Conservation (phyloP, 2,888 invertebrate genomes). For the Scotopteryx bipunctaria region DNA sequence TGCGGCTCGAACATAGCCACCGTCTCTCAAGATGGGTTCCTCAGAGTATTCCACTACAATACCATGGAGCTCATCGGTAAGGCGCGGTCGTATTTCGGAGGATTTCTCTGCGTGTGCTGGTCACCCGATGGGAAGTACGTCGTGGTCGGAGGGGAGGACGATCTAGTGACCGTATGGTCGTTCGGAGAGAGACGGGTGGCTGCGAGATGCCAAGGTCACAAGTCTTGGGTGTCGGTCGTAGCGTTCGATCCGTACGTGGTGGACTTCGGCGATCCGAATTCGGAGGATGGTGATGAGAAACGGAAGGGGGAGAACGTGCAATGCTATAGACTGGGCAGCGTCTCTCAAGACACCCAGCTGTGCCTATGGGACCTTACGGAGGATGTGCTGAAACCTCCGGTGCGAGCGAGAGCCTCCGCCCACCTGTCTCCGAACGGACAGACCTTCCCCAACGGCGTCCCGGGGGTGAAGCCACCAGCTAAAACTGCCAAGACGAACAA, state of each 20-base stretch:
- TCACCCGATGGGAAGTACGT: conserved; percentile 98
- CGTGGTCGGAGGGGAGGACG: conserved; percentile 99
- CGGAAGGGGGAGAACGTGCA: conserved; percentile 55
- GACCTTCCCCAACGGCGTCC: conserved; percentile 51
- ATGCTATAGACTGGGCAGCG: conserved; percentile 94
- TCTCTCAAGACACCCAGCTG: conserved; percentile 98
- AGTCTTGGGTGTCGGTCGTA: conserved; percentile 99
- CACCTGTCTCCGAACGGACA: conserved; percentile 55
- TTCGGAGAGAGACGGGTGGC: conserved; percentile 96
- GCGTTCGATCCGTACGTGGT: conserved; percentile 95
- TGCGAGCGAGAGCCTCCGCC: conserved; percentile 70
- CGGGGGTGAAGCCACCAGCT: conserved; percentile 51
- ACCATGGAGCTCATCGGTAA: conserved; percentile 97
- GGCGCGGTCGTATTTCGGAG: conserved; percentile 98
- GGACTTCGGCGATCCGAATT: conserved; percentile 86
- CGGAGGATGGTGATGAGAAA: conserved; percentile 81
- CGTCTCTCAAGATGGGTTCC: conserved; percentile 97
- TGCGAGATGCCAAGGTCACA: conserved; percentile 98
- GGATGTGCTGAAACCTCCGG: conserved; percentile 93
- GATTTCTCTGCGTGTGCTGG: conserved; percentile 98
- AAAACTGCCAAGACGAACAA: conserved; percentile 64
- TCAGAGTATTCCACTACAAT: conserved; percentile 98
- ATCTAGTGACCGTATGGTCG: conserved; percentile 98
- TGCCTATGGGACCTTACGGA: conserved; percentile 99
- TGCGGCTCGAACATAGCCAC: conserved; percentile 96